These are phyloP conservation scores for Struthidea cinerea DNA, from an alignment of 2,113 vertebrate species.

Conservation along the genomic window DNA sequence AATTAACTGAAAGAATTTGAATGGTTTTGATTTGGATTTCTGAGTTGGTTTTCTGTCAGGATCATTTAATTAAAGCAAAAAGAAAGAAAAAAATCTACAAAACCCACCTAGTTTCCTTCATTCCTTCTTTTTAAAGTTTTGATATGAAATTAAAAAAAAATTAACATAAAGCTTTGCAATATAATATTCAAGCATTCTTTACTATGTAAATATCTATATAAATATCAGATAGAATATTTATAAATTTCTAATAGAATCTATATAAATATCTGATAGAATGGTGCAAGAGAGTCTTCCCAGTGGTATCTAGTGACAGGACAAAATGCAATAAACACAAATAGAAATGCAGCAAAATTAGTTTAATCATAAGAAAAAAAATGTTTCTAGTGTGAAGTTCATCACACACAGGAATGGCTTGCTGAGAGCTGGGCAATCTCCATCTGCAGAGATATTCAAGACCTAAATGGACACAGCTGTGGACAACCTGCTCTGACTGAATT, in stretches of 20 bases:
- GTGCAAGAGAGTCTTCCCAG: neutral
- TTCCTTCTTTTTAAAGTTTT: neutral
- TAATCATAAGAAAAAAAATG: neutral
- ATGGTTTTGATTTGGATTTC: neutral
- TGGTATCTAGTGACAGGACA: neutral
- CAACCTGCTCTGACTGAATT: neutral
- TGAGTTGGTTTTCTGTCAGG: neutral
- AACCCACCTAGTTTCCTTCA: neutral
- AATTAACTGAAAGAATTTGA: neutral
- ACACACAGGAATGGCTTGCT: neutral
- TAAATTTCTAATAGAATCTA: too few relatives aligned
- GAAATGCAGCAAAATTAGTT: neutral
- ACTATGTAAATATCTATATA: neutral
- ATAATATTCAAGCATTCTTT: neutral
- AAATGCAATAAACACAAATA: neutral
- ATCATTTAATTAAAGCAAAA: neutral
- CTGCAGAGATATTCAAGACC: neutral
- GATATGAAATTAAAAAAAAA: neutral
- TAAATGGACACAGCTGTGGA: neutral
- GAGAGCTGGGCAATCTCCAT: neutral
- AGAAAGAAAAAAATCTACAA: neutral
- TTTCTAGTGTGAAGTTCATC: neutral
- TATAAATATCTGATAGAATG: neutral
- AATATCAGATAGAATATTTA: too few relatives aligned
- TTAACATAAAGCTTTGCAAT: neutral